Base-by-base conservation (phyloP, 2,888 invertebrate species). In the Phalangium opilio region DNA sequence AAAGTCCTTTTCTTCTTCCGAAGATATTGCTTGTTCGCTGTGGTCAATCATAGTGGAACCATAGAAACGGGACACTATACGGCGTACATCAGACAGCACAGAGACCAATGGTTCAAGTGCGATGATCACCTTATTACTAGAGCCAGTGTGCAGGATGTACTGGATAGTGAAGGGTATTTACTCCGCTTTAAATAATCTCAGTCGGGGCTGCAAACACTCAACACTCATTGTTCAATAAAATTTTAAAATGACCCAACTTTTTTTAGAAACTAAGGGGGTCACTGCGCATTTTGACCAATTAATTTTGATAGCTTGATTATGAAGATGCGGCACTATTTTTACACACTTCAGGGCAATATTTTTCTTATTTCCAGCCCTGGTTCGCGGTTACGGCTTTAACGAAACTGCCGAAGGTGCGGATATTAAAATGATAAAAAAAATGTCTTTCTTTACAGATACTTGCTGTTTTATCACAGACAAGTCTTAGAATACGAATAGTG, bases 51-150 rank as follows among this genome's bases (percentile, higher is more conserved):
- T 65, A 74, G 82, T 59, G 96, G 96, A 0, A 84, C 85, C 3
- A 74, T 91, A 49, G 87, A 91, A 63, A 81, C 82, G 2, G 96
- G 96, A 0, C 91, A 98, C 68, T 98, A 96, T 64, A 90, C 87
- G 27, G 89, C 91, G 11, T 96, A 83, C 66, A 85, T 98, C 54
- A 73, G 93, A n/a, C 90, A 91, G 64, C 84, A 87, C 69, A 76
- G 81, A 58, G 81, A 85, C 58, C 79, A 79, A 63, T 91, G 91
- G 91, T 96, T 87, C 67, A 87, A 90, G 64, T 96, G 96, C 68
- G 90, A 96, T 66, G 96, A 98, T 68, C 84, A 91, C 64, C 76
- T 85, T 63, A 89, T 96, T 57, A 89, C 84, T 1, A 77, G 80
- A 59, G 91, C 87, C 17, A 78, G 81, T 56, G 73, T 90, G 41